A percentile compares a stretch with the other conserved stretches of the same genome.
These are phyloP conservation scores for Melopsittacus undulatus DNA, from an alignment of 2,797 vertebrate genomes.

Conservation along the genomic window DNA sequence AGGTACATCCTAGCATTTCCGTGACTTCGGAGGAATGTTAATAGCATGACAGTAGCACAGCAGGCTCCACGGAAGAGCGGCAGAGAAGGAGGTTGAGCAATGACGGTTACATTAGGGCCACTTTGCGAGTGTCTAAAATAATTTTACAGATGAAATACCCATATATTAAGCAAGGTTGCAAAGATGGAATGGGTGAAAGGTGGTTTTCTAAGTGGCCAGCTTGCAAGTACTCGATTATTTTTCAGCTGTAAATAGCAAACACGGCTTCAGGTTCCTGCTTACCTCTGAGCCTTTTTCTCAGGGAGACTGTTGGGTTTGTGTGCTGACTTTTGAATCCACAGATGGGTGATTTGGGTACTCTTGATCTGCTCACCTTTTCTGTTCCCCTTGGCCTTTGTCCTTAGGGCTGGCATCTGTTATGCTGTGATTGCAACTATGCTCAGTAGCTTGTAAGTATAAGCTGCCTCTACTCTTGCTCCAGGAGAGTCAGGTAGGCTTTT, in stretches of 20 bases:
- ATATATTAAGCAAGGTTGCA: conserved; percentile 18
- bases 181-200: background rate
- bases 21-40: conserved; percentile 51
- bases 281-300: background rate
- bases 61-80: background rate
- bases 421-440: background rate
- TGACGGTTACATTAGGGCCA: conserved; percentile 33
- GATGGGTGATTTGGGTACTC: background rate
- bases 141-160: conserved; percentile 45
- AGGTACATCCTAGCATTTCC: conserved; percentile 51
- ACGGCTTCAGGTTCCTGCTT: background rate
- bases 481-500: background rate
- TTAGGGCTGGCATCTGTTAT: background rate
- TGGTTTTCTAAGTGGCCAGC: background rate
- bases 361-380: background rate
- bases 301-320: background rate
- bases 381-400: background rate
- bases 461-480: background rate
- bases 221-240: conserved; percentile 11
- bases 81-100: conserved; percentile 16
- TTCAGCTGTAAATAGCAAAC: background rate
- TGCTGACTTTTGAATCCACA: background rate
- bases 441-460: background rate
- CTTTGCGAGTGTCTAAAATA: conserved; percentile 43
- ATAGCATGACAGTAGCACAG: conserved; percentile 62